phyloP scores from a whole-genome alignment of 2,797 vertebrate genomes.

The Melanotaenia trifasciata region DNA sequence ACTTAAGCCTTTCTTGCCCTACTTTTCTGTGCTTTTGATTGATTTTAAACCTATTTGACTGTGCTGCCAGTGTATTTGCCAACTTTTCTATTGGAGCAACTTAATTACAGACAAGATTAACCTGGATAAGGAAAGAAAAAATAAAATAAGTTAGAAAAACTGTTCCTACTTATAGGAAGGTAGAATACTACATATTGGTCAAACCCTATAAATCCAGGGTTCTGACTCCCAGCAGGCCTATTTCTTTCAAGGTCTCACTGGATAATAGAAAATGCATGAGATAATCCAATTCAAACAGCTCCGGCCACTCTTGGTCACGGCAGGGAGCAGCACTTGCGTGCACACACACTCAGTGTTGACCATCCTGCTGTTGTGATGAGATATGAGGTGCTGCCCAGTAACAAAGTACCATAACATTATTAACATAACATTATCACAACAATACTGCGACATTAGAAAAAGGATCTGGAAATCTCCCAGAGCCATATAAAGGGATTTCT shows the following conservation, averaged over 20 bases:
- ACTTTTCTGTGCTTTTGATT: constrained; percentile 43
- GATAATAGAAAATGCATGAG: constrained; percentile 76
- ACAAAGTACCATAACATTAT: constrained; percentile 50
- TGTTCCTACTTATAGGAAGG: constrained; percentile 25
- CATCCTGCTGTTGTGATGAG: constrained; percentile 50
- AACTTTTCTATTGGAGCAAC: constrained; percentile 5
- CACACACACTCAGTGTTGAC: constrained; percentile 38
- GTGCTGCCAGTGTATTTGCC: constrained; percentile 9
- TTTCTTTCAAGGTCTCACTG: constrained; percentile 70
- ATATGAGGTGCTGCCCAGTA: constrained; percentile 34
- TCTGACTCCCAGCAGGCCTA: constrained; percentile 54
- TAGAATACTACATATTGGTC: constrained; percentile 54
- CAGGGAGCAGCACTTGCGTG: constrained; percentile 29
- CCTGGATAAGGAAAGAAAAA: constrained; percentile 50
- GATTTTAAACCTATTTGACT: constrained; percentile 41
- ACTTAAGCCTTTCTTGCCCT: constrained; percentile 27
- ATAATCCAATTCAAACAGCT: constrained; percentile 78
- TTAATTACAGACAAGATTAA: constrained; percentile 44
- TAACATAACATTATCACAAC: constrained; percentile 60
- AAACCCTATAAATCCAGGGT: constrained; percentile 47
- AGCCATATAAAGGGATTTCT: constrained; percentile 59
- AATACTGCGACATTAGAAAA: constrained; percentile 51
- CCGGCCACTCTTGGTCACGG: constrained; percentile 65
- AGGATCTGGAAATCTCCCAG: constrained; percentile 67
- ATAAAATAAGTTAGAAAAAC: constrained; percentile 45